Conservation (phyloP, 2,113 vertebrate species). For the Phrynosoma blainvillii region DNA sequence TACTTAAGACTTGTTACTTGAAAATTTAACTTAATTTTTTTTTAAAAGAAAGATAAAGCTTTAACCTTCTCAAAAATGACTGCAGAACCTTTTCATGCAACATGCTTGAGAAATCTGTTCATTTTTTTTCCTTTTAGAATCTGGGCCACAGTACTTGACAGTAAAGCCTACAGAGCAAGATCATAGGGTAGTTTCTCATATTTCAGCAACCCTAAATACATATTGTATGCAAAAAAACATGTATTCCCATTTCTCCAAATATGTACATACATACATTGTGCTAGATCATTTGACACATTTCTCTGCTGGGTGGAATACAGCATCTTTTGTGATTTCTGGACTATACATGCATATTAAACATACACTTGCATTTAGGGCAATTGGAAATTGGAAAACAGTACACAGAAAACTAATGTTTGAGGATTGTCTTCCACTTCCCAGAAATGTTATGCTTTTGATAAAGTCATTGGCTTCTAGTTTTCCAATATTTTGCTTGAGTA, state of each 20-base stretch:
- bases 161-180: slow-evolving; percentile 21
- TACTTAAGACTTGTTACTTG: slow-evolving; percentile 13
- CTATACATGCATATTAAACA: not conserved
- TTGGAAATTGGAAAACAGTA: slow-evolving; percentile 25
- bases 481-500: slow-evolving; percentile 1
- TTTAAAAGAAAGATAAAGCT: slow-evolving; percentile 13
- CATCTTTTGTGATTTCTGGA: not conserved
- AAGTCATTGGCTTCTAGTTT: slow-evolving; percentile 29
- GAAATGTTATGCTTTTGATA: slow-evolving; percentile 26
- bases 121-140: slow-evolving; percentile 1
- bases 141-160: slow-evolving; percentile 1
- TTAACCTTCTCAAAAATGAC: slow-evolving; percentile 8
- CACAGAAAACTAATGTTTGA: not conserved
- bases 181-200: not conserved
- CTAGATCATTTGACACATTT: not conserved
- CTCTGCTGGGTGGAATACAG: not conserved
- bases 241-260: not conserved
- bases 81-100: not conserved
- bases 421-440: slow-evolving; percentile 31
- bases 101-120: slow-evolving; percentile 17
- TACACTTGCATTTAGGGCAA: not conserved
- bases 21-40: not conserved
- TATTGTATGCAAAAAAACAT: slow-evolving; percentile 2
- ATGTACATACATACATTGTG: not conserved
- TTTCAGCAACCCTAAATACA: slow-evolving; percentile 8